A percentile compares a stretch with the other conserved stretches of the same genome.
Conservation (phyloP, 2,888 invertebrate genomes). For the Cabera pusaria region DNA sequence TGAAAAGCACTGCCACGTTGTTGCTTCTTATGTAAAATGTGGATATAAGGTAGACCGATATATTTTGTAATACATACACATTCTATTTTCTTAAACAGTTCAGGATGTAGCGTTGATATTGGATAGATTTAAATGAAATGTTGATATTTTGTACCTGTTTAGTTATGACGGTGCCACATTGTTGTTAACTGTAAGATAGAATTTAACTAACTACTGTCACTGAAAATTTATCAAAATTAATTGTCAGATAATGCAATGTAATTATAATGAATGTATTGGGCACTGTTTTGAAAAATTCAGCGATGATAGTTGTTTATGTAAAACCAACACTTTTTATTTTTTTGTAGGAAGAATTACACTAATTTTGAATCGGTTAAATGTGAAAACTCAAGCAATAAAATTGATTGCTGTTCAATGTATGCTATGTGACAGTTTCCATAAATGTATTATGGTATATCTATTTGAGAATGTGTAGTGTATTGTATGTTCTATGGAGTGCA, state of each 20-base stretch:
- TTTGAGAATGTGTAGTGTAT: slow-evolving; percentile 1
- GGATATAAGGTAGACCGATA: slow-evolving; percentile 8
- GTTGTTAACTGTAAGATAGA: slow-evolving; percentile 12
- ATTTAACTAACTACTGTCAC: too few species aligned
- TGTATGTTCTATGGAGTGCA: neutral
- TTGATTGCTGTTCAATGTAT: slow-evolving; percentile 2
- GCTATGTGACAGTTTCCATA: slow-evolving; percentile 1
- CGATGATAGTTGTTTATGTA: too few species aligned
- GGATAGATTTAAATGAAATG: slow-evolving; percentile 15
- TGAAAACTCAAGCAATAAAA: slow-evolving; percentile 6
- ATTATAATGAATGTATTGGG: too few species aligned
- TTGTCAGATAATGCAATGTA: too few species aligned
- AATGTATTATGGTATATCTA: slow-evolving; percentile 2
- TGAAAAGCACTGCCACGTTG: slow-evolving; percentile 11
- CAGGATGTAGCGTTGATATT: slow-evolving; percentile 3
- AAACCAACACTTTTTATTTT: too few species aligned
- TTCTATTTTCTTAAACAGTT: slow-evolving; percentile 18
- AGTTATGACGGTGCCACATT: slow-evolving; percentile 22
- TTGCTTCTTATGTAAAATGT: slow-evolving; percentile 14
- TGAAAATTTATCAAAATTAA: neutral
- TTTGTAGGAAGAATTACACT: too few species aligned
- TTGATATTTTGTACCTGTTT: slow-evolving; percentile 8
- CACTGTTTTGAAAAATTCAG: too few species aligned
- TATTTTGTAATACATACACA: slow-evolving; percentile 17
- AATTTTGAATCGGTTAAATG: too few species aligned